Conservation (phyloP, 1,140 invertebrate genomes). For the Macrotrachela quadricornifera region DNA sequence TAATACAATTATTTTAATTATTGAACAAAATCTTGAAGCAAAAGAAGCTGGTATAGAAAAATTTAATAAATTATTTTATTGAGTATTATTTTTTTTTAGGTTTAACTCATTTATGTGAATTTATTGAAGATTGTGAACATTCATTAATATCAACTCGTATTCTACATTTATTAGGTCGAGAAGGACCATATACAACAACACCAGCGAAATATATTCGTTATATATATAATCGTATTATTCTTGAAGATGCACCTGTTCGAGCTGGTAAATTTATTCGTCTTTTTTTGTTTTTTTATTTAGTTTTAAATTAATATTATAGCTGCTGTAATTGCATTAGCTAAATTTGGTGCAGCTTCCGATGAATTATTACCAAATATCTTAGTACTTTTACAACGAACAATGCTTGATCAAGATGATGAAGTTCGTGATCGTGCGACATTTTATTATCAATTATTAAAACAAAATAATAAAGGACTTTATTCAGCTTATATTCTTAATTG, state of each 20-base stretch:
- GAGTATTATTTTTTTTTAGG: slow-evolving; percentile 29
- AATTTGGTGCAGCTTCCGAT: slow-evolving; percentile 84
- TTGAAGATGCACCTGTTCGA: slow-evolving; percentile 77
- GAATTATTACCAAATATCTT: slow-evolving; percentile 65
- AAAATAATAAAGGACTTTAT: slow-evolving; percentile 42
- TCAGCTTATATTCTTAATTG: slow-evolving; percentile 62
- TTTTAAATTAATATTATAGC: too few species aligned
- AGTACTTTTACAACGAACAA: slow-evolving; percentile 37
- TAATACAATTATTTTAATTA: slow-evolving; percentile 84
- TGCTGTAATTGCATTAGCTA: slow-evolving; percentile 82
- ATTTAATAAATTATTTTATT: too few species aligned
- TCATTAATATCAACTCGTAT: slow-evolving; percentile 84
- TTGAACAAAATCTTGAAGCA: slow-evolving; percentile 80
- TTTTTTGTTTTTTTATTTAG: too few species aligned
- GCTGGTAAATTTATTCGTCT: slow-evolving; percentile 38
- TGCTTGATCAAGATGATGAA: slow-evolving; percentile 86
- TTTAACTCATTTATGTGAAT: slow-evolving; percentile 85
- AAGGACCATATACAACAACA: slow-evolving; percentile 76
- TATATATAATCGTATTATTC: slow-evolving; percentile 91
- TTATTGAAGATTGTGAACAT: slow-evolving; percentile 98
- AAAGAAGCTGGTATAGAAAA: too few species aligned
- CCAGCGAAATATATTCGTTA: slow-evolving; percentile 88
- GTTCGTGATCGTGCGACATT: slow-evolving; percentile 93
- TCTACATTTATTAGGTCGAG: slow-evolving; percentile 79
- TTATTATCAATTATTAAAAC: slow-evolving; percentile 50